These are phyloP conservation scores for Schizotus pectinicornis DNA, from an alignment of 2,888 invertebrate species.

Conservation along the genomic window DNA sequence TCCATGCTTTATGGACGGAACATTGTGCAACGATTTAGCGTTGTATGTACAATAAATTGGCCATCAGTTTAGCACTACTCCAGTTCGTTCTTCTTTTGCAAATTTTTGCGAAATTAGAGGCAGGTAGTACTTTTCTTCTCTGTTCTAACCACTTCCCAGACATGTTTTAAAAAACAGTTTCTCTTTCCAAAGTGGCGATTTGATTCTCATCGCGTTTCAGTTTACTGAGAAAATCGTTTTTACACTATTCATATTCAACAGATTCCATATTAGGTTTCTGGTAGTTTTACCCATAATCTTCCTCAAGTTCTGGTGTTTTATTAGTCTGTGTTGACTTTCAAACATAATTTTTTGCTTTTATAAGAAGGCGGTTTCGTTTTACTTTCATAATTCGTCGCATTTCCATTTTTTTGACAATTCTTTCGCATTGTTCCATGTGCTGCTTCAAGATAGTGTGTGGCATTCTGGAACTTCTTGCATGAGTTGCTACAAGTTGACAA, in stretches of 20 bases:
- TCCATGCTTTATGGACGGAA: neutral
- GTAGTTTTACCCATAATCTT: constrained; percentile 3
- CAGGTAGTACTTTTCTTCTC: constrained; percentile 16
- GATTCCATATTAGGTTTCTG: constrained; percentile 12
- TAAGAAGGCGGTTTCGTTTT: no score
- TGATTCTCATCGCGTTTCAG: no score
- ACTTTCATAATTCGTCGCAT: constrained; percentile 6
- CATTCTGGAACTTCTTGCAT: constrained; percentile 29
- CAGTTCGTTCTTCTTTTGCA: neutral
- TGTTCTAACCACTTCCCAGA: constrained; percentile 12
- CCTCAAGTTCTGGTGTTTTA: constrained; percentile 18
- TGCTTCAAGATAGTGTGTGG: no score
- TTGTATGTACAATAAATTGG: neutral
- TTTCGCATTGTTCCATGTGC: neutral
- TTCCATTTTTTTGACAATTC: neutral
- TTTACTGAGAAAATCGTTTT: constrained; percentile 7
- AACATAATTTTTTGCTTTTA: no score
- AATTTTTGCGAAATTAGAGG: constrained; percentile 19
- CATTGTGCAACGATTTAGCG: neutral
- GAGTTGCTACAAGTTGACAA: no score
- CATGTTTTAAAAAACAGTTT: constrained; percentile 2
- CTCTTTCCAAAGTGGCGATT: no score
- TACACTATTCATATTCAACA: constrained; percentile 8
- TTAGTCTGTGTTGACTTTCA: no score
- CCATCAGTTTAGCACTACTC: no score